Evolutionary conservation across 2,113 vertebrate species (phyloP).

Genomic region (Ophiodon elongatus): DNA sequence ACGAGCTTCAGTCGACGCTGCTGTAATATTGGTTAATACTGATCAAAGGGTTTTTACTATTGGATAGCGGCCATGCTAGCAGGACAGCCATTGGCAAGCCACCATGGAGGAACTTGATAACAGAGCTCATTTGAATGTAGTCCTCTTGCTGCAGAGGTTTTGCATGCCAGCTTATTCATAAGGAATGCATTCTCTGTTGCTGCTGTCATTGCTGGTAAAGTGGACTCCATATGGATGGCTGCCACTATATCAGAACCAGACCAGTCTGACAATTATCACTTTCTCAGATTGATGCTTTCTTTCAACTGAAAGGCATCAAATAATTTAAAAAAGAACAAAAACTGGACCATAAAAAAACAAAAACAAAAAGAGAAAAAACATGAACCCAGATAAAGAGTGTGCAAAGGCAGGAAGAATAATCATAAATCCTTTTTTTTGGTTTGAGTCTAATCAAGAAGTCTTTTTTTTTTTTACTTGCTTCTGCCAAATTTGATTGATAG

Average conservation of each 20-base stretch:
- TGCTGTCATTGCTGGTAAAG: slow-evolving; percentile 67
- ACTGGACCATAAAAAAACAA: background rate
- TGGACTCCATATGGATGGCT: slow-evolving; percentile 53
- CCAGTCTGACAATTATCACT: slow-evolving; percentile 58
- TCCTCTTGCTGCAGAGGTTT: slow-evolving; percentile 50
- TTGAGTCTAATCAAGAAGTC: slow-evolving; percentile 52
- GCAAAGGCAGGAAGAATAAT: slow-evolving; percentile 36
- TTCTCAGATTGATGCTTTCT: slow-evolving; percentile 31
- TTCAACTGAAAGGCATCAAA: slow-evolving; percentile 28
- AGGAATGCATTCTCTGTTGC: slow-evolving; percentile 66
- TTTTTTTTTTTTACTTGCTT: slow-evolving; percentile 30
- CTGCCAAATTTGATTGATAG: slow-evolving; percentile 68
- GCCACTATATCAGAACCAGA: slow-evolving; percentile 69
- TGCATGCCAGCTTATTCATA: slow-evolving; percentile 60
- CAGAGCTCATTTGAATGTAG: slow-evolving; percentile 64
- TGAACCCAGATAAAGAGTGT: slow-evolving; percentile 18
- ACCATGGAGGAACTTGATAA: slow-evolving; percentile 64
- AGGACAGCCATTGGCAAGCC: slow-evolving; percentile 59
- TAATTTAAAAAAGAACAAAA: slow-evolving; percentile 11
- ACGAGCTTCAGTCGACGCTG: slow-evolving; percentile 28
- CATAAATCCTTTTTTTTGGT: slow-evolving; percentile 41
- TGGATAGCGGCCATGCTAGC: slow-evolving; percentile 56
- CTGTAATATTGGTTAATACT: slow-evolving; percentile 46
- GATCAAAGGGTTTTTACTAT: slow-evolving; percentile 65
- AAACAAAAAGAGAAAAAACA: background rate